Evolutionary conservation across 2,113 vertebrate genomes (phyloP).

Genomic region (Gorsachius goisagi): DNA sequence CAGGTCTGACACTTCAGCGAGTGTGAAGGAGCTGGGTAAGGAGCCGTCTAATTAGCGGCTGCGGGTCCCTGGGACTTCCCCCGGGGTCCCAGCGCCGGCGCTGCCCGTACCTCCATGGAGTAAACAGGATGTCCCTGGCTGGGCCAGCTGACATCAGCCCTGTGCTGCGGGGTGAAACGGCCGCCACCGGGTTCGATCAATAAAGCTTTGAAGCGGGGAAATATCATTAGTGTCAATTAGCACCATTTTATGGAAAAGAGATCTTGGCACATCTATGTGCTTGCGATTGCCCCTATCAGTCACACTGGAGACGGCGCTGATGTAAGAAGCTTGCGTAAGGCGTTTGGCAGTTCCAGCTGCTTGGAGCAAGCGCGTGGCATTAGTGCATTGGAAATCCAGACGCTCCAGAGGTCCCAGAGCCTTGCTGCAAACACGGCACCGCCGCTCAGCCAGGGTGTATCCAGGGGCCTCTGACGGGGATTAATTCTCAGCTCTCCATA

Average conservation of each 20-base stretch:
- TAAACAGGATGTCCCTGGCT: conserved; percentile 60
- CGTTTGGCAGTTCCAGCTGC: neutral
- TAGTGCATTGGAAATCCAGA: neutral
- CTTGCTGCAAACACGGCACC: rapidly evolving
- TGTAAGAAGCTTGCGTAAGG: neutral
- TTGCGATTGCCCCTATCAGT: neutral
- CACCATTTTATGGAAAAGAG: neutral
- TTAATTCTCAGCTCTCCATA: neutral
- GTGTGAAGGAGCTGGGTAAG: neutral
- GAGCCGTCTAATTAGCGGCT: neutral
- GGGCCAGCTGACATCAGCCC: conserved; percentile 14
- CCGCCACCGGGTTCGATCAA: neutral
- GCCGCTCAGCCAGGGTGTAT: rapidly evolving
- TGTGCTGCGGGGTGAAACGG: neutral
- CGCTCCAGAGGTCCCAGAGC: neutral
- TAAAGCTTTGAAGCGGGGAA: neutral
- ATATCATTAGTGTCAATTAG: conserved; percentile 33
- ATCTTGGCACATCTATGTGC: neutral
- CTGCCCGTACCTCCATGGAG: neutral
- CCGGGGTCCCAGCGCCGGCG: neutral
- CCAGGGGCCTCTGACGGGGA: rapidly evolving
- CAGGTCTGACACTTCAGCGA: neutral
- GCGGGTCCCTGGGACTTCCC: conserved; percentile 21
- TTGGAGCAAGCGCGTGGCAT: rapidly evolving
- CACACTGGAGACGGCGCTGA: neutral